Base-by-base conservation (phyloP, 2,113 vertebrate species). In the Stigmatopora argus region DNA sequence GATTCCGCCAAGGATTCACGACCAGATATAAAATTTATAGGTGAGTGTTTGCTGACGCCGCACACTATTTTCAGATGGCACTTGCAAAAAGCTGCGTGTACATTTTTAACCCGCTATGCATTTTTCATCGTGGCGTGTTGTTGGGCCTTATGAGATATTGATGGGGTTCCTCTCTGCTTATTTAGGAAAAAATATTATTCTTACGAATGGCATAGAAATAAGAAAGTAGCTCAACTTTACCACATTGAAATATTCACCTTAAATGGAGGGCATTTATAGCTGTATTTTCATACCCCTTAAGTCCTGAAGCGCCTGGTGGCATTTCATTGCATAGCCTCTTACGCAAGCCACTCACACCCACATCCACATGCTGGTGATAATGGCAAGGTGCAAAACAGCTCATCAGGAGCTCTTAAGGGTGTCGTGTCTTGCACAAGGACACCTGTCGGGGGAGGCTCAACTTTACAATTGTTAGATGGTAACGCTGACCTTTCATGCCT, bases 1-100 rank as follows among this genome's bases (percentile, higher is more conserved):
- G 93, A 96, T 96, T 96, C 93, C 95, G 95, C 90, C 96, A 99
- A 93, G 97, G 97, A 94, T 99, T 98, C 94, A 98, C 97, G 89
- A 99, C 97, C 93, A 91, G 97, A 93, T 99, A 99, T 93, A 99
- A 99, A 92, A 99, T 99, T 93, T 98, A 99, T 95, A 99, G 97
- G 97, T 98, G 92, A 60, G 89, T 64, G 53, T 89, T 77, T 62
- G 55, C 73, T 77, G 75, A 78, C 51, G 66, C 65, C 64, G 62
- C 72, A 73, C 73, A 57, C 69, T 65, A 73, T 80, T 79, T 77
- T 74, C n/a, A 77, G 56, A 61, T 67, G 61, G 62, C 35, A 62
- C 71, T 63, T 77, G 77, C 71, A 81, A 83, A 86, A 74, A 83
- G 74, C 72, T 68, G 47, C 63, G 48, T 64, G 77, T 73, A 66